These are phyloP conservation scores for Exephanes ischioxanthus DNA, from an alignment of 2,888 invertebrate species.

Conservation along the genomic window DNA sequence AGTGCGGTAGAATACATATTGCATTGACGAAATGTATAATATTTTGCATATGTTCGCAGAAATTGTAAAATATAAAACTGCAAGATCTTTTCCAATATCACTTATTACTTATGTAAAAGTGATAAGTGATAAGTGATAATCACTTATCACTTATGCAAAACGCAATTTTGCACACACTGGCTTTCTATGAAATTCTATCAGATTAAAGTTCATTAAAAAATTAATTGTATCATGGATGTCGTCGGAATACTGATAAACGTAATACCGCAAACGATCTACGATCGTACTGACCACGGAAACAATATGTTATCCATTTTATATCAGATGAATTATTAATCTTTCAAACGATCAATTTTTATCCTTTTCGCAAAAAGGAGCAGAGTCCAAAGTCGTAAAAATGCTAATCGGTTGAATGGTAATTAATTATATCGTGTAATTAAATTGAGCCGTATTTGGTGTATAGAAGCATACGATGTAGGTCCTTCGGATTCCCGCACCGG, in stretches of 20 bases:
- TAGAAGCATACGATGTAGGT: background rate
- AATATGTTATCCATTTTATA: slow-evolving; percentile 5
- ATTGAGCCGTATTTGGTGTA: background rate
- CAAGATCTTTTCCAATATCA: background rate
- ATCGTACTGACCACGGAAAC: slow-evolving; percentile 28
- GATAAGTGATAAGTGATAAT: too few relatives aligned
- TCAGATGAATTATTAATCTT: slow-evolving; percentile 29
- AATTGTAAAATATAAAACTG: background rate
- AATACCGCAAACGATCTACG: background rate
- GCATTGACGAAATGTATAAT: background rate
- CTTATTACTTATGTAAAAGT: too few relatives aligned
- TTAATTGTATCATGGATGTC: background rate
- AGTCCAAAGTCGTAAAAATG: background rate
- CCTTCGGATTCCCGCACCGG: background rate
- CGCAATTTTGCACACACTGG: background rate
- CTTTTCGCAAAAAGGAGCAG: background rate
- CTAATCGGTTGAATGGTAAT: background rate
- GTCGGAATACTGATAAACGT: slow-evolving; percentile 20
- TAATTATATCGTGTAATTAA: background rate
- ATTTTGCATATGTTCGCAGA: background rate
- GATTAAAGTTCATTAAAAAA: background rate
- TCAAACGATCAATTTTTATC: background rate
- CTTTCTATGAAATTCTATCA: background rate
- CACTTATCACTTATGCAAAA: too few relatives aligned
- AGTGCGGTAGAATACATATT: background rate